Percentiles rank a stretch among this genome's conserved stretches.
Conservation (phyloP, 2,797 vertebrate species). For the Danio choprae region DNA sequence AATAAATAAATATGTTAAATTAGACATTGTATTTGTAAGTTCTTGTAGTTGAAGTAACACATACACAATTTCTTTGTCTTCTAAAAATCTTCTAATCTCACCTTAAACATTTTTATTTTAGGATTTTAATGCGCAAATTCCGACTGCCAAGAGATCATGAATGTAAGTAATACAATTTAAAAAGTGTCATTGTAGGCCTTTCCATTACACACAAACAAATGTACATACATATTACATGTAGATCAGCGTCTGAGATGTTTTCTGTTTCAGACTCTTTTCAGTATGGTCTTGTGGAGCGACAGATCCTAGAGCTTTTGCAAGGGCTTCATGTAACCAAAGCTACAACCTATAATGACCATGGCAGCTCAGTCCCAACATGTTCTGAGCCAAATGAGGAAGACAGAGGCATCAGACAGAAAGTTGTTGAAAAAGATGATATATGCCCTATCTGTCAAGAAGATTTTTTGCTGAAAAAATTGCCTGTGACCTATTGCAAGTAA, state of each 20-base stretch:
- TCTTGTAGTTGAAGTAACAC: not conserved
- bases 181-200: not conserved
- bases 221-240: not conserved
- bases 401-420: slow-evolving; percentile 67
- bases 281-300: slow-evolving; percentile 75
- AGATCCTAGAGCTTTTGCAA: slow-evolving; percentile 76
- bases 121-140: slow-evolving; percentile 82
- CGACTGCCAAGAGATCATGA: slow-evolving; percentile 79
- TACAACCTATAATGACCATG: slow-evolving; percentile 20
- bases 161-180: slow-evolving; percentile 74
- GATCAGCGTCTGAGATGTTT: not conserved
- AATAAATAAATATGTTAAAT: not conserved
- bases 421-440: slow-evolving; percentile 70
- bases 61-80: not conserved
- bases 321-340: slow-evolving; percentile 60
- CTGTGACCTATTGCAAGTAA: slow-evolving; percentile 79
- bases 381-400: slow-evolving; percentile 48
- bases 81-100: not conserved
- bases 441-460: slow-evolving; percentile 81
- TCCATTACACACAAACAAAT: not conserved
- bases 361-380: not conserved
- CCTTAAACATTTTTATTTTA: slow-evolving; percentile 50
- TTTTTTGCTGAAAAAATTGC: slow-evolving; percentile 75
- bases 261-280: slow-evolving; percentile 72
- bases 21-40: not conserved